phyloP scores from a whole-genome alignment of 2,797 vertebrate genomes.

The Ctenopoma kingsleyae region DNA sequence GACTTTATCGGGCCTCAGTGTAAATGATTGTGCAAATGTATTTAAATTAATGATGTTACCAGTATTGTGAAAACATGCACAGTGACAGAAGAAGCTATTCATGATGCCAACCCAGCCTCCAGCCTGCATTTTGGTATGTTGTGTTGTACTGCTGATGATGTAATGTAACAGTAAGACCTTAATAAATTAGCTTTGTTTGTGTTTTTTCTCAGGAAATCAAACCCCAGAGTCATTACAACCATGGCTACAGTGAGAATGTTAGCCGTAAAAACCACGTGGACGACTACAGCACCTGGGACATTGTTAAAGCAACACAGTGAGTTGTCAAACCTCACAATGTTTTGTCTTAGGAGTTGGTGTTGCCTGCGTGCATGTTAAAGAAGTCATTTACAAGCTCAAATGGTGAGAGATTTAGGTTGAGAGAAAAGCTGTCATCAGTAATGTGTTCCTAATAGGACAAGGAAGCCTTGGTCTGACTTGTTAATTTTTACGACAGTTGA shows the following conservation, averaged over 20 bases:
- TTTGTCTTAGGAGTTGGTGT: background rate
- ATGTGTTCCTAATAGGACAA: constrained; percentile 9
- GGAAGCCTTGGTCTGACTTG: background rate
- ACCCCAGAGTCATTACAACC: constrained; percentile 95
- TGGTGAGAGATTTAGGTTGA: background rate
- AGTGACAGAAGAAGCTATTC: too few relatives aligned
- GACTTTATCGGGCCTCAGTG: too few relatives aligned
- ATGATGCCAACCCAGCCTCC: too few relatives aligned
- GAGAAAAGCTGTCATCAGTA: background rate
- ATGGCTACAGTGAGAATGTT: constrained; percentile 93
- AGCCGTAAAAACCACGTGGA: constrained; percentile 96
- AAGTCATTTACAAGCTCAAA: background rate
- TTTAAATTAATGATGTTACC: too few relatives aligned
- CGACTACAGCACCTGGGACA: constrained; percentile 99
- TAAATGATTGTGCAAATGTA: too few relatives aligned
- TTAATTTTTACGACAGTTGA: constrained; percentile 4
- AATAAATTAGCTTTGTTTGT: background rate
- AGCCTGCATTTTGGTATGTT: too few relatives aligned
- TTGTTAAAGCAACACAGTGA: constrained; percentile 99
- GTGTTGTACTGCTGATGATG: too few relatives aligned
- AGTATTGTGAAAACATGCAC: too few relatives aligned
- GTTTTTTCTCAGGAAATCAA: constrained; percentile 90
- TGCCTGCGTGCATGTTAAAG: too few relatives aligned
- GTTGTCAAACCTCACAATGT: constrained; percentile 55
- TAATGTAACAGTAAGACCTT: too few relatives aligned